Base-by-base conservation (phyloP, 2,113 vertebrate species). In the Corythaixoides concolor region DNA sequence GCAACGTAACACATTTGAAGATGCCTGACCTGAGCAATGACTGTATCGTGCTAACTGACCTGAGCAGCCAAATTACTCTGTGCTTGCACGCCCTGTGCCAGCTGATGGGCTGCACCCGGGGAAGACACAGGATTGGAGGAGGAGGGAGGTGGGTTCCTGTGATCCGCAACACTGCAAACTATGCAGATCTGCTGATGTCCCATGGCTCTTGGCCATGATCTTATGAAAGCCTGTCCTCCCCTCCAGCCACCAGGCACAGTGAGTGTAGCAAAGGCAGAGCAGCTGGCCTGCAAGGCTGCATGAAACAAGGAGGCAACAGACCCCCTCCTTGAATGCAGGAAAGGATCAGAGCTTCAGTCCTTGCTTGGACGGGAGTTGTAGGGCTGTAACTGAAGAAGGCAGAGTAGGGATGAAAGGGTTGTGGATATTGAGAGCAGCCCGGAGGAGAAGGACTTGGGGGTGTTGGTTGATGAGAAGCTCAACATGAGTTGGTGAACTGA, bases 41-140 rank as follows among this genome's bases (percentile, higher is more conserved):
- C 28, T 94, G 90, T 2, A 8, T 26, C 52, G 30, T 1, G 5
- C 37, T 5, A 26, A 43, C 56, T 85, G 90, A 81, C 33, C 90
- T 6, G 19, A 50, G 90, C 73, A 43, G 64, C 53, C 62, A 63
- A 64, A 73, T 5, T 21, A 5, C 13, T 41, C 85, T 1, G 4
- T 59, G n/a, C 39, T 67, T 7, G 13, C n/a, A 13, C 3, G 16
- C 11, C 30, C n/a, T 5, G 12, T 67, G 80, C 68, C 94, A 87
- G 73, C 69, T 72, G 87, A 35, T 60, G 94, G 95, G 96, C 53
- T 95, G 95, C 22, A 8, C 89, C 89, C 15, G 0, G 30, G 17
- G 33, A 87, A 69, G 52, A 11, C 66, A 32, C 1, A 2, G 95
- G 96, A 97, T 97, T 97, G 96, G 96, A 95, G 94, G 87, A 96